Evolutionary conservation across 2,888 invertebrate species (phyloP), one percentile per base, ranked within the genome.

Genomic region (Aelia acuminata): DNA sequence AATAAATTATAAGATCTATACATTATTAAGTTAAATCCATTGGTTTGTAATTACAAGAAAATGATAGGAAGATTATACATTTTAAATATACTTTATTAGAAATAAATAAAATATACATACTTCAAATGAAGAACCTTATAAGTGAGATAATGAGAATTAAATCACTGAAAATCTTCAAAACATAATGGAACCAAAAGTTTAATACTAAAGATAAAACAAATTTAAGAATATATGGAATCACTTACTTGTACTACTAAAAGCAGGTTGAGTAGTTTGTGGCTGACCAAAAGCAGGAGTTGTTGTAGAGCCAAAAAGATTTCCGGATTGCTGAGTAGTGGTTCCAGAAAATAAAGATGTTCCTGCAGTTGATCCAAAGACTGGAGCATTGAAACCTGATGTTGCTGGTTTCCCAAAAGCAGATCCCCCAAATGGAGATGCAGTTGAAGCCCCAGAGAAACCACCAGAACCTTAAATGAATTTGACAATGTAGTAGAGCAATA

Each of bases 231-330:
- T 88, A 20, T 11, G 22, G 10, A 26, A 26, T 18, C 15, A 18
- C 63, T 70, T 70, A 84, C 35, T 88, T 89, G 89, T 89, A n/a
- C 47, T 50, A 87, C 93, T 93, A 90, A 92, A 93, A 26, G 93
- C 92, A 43, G 93, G 92, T 90, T 92, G 94, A 90, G 94, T 94
- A 0, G 94, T 93, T 26, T 94, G 93, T 7, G 94, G 93, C 89
- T 93, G 92, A 22, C 96, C 96, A 92, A 96, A 96, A 10, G 94
- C 94, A 7, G 95, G 93, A 3, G 95, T 93, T 2, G 94, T 92
- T 0, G 94, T 93, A 0, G 94, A 93, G 10, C 96, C 95, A 92
- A 96, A 96, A 3, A 96, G 92, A 89, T 94, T 94, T 39, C 90
- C 90, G 11, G 91, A 89, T 0, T 91, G 89, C 20, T 91, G 89